These are phyloP conservation scores for Lithophane leautieri DNA, from an alignment of 2,888 invertebrate genomes.

Conservation along the genomic window DNA sequence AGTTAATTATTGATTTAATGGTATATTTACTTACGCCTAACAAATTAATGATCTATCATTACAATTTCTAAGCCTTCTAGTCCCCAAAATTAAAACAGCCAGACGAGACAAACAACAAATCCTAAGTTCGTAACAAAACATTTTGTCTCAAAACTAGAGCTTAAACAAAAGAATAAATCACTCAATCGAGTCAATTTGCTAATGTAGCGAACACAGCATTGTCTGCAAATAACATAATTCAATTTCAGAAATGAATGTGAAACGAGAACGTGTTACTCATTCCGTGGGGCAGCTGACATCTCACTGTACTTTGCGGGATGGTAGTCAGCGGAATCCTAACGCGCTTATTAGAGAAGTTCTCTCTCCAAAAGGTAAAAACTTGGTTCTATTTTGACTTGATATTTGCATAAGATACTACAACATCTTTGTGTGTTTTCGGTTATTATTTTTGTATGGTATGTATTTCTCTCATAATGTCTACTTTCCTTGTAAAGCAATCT, in stretches of 20 bases:
- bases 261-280: conserved; percentile 29
- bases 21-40: neutral
- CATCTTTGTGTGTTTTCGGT: neutral
- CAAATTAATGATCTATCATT: neutral
- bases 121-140: neutral
- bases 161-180: conserved; percentile 38
- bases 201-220: conserved; percentile 50
- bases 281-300: conserved; percentile 61
- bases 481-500: no score
- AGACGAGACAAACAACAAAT: conserved; percentile 1
- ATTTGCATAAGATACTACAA: conserved; percentile 1
- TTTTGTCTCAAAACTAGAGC: conserved; percentile 17
- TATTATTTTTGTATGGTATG: no score
- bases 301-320: conserved; percentile 6
- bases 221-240: conserved; percentile 49
- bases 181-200: conserved; percentile 54
- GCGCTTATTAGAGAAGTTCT: conserved; percentile 44
- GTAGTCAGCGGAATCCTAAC: conserved; percentile 5
- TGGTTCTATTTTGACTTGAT: neutral
- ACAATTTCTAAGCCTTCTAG: neutral
- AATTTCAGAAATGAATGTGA: conserved; percentile 49
- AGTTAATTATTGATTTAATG: no score
- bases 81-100: neutral
- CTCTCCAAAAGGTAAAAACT: conserved; percentile 68
- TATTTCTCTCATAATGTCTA: no score